Conservation (phyloP, 2,888 invertebrate species). For the Sisyra terminalis region DNA sequence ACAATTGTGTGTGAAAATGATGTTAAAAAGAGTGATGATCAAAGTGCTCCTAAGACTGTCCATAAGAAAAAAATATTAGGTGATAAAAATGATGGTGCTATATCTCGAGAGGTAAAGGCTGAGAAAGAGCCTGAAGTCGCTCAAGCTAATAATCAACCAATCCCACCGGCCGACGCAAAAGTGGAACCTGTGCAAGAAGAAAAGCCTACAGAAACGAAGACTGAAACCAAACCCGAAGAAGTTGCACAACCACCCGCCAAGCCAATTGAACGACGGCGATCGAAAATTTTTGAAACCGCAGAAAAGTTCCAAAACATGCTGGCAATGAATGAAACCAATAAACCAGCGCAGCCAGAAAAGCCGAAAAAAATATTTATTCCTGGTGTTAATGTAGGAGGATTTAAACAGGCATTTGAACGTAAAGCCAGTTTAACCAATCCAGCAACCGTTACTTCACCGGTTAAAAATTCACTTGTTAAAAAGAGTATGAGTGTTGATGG, state of each 20-base stretch:
- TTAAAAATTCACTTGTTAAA: slow-evolving; percentile 22
- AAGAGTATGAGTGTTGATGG: slow-evolving; percentile 16
- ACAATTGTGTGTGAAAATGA: slow-evolving; percentile 12
- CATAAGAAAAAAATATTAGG: slow-evolving; percentile 13
- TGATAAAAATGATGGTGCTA: slow-evolving; percentile 11
- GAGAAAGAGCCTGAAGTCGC: slow-evolving; percentile 11
- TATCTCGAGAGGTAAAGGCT: slow-evolving; percentile 8
- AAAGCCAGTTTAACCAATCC: slow-evolving; percentile 45
- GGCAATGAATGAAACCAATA: slow-evolving; percentile 20
- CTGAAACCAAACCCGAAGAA: slow-evolving; percentile 12
- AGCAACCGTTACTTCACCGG: slow-evolving; percentile 19
- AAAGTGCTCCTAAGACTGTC: slow-evolving; percentile 8
- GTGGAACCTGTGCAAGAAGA: slow-evolving; percentile 14
- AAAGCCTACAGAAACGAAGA: slow-evolving; percentile 15
- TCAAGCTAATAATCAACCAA: slow-evolving; percentile 11
- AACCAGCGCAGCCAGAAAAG: slow-evolving; percentile 28
- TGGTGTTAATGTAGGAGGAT: slow-evolving; percentile 68
- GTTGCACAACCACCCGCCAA: slow-evolving; percentile 21
- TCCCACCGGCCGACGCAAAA: slow-evolving; percentile 11
- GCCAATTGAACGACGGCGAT: slow-evolving; percentile 41
- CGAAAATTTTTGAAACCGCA: slow-evolving; percentile 50
- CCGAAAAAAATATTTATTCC: slow-evolving; percentile 71
- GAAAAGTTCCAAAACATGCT: slow-evolving; percentile 48
- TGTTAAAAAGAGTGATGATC: slow-evolving; percentile 13
- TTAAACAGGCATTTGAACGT: slow-evolving; percentile 72